A percentile compares a stretch with the other conserved stretches of the same genome.
Conservation (phyloP, 2,113 vertebrate species). For the Hypanus sabinus region DNA sequence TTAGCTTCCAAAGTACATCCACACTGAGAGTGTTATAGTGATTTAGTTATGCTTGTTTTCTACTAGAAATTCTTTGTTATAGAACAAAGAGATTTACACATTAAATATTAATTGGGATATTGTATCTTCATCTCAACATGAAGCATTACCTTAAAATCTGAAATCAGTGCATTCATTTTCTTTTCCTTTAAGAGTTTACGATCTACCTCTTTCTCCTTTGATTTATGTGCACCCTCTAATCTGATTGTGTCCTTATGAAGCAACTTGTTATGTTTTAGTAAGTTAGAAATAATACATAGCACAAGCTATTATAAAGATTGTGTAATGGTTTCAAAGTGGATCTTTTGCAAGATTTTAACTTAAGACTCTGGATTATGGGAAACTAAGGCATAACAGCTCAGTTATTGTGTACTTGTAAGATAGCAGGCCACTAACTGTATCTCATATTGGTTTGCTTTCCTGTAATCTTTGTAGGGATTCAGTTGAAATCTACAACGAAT, state of each 20-base stretch:
- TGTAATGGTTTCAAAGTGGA: not conserved
- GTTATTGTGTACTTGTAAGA: not conserved
- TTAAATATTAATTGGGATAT: not conserved
- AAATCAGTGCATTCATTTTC: not conserved
- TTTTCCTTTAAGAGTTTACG: not conserved
- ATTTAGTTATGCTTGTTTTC: not conserved
- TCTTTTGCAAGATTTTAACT: not conserved
- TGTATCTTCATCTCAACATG: not conserved
- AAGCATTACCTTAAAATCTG: not conserved
- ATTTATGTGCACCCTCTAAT: not conserved
- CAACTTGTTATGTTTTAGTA: not conserved
- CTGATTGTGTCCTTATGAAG: not conserved
- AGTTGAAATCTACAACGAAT: not conserved
- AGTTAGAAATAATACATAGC: not conserved
- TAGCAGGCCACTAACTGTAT: not conserved
- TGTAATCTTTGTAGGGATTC: not conserved
- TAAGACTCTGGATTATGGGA: not conserved
- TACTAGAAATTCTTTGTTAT: not conserved
- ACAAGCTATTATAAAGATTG: not conserved
- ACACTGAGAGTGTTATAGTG: not conserved
- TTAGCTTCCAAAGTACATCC: not conserved
- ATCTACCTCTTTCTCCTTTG: not conserved
- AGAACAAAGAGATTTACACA: not conserved
- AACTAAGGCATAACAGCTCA: not conserved
- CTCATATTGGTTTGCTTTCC: not conserved